phyloP scores from a whole-genome alignment of 2,888 invertebrate genomes.

The Nomada goodeniana region DNA sequence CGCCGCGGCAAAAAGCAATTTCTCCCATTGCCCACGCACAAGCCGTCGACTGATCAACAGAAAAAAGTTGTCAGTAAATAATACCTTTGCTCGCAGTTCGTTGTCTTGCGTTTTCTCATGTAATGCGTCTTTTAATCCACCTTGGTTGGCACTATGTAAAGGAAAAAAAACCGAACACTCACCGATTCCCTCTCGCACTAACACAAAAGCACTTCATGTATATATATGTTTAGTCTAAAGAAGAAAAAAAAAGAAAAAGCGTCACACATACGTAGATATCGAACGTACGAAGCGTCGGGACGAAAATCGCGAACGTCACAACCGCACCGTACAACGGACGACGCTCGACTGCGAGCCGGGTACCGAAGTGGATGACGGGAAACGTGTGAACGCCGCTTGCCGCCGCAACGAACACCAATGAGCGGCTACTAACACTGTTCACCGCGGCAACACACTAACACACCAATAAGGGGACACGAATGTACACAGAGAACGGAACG shows the following conservation, averaged over 20 bases:
- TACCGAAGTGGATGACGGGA: constrained; percentile 80
- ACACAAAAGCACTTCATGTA: constrained; percentile 56
- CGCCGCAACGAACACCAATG: constrained; percentile 79
- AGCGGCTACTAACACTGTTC: constrained; percentile 66
- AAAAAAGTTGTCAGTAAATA: constrained; percentile 39
- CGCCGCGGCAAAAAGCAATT: constrained; percentile 26
- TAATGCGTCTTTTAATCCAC: constrained; percentile 64
- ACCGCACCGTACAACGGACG: constrained; percentile 78
- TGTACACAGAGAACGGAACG: constrained; percentile 49
- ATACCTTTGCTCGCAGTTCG: constrained; percentile 27
- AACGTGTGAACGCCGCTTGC: constrained; percentile 83
- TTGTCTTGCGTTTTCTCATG: constrained; percentile 9
- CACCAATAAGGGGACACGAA: constrained; percentile 65
- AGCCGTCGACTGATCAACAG: constrained; percentile 4
- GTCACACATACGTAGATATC: constrained; percentile 55
- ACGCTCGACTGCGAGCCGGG: constrained; percentile 81
- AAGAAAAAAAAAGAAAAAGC: constrained; percentile 39
- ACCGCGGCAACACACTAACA: constrained; percentile 60
- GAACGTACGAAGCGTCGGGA: constrained; percentile 45
- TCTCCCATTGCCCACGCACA: constrained; percentile 6
- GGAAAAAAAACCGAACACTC: constrained; percentile 59
- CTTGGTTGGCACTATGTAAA: constrained; percentile 62
- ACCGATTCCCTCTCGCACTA: constrained; percentile 59
- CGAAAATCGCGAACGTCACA: constrained; percentile 55
- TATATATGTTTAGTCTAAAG: constrained; percentile 18